Evolutionary conservation across 2,797 vertebrate genomes (phyloP), one percentile per base, ranked within the genome.

Genomic region (Brachyalestes nurse): DNA sequence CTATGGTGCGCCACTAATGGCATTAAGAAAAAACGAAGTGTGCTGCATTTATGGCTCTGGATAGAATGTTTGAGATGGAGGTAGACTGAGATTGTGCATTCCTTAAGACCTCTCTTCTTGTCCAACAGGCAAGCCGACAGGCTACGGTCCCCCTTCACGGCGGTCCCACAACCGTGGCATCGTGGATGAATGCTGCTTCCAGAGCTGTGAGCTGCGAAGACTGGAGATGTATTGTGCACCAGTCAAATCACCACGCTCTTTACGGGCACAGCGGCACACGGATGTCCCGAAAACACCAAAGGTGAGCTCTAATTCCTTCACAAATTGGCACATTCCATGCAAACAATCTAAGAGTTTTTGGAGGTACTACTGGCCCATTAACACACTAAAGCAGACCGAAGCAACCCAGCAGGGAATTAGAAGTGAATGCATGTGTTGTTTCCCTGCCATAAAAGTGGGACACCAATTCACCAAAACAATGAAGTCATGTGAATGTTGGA

Each of bases 191-290:
- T 99, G 98, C 94, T 99, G 98, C 95, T 99, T 99, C 94, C 97
- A 98, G 91, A 99, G 97, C 86, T 99, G 98, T 86, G 97, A 99
- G 90, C 95, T 99, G 90, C 94, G 95, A 84, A 93, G 97, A 88
- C 93, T 99, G 87, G 98, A 99, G 94, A 99, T 98, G 97, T 99
- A 99, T 88, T 99, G 98, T 40, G 98, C 98, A 8, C 97, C 98
- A 4, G 94, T 95, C 87, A 99, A 99, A 88, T 88, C 96, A 0
- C 95, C 96, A 64, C 96, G 97, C 67, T 98, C 97, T 16, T 93
- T 97, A 90, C 97, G 97, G 62, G 95, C 97, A 65, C 97, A 98
- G 89, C 96, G 97, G 92, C 97, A 99, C 93, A 98, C 97, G 62
- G 97, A 99, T 87, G 88, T 95, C 91, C 96, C 96, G 82, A 97